Conservation (phyloP, 2,113 vertebrate species). For the Eupsittula cactorum region DNA sequence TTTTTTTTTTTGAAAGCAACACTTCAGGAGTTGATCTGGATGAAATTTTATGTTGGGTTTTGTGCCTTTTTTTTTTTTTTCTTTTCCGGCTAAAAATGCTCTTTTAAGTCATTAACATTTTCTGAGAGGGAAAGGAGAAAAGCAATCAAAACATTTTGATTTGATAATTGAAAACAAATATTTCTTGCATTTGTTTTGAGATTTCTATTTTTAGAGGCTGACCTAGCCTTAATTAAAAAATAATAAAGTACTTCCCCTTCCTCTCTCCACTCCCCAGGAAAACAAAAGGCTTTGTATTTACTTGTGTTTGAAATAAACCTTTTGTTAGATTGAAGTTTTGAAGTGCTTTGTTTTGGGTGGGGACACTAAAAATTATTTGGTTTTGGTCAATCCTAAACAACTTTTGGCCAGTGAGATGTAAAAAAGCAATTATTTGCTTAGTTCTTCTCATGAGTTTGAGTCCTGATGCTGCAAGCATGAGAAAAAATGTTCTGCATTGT, state of each 20-base stretch:
- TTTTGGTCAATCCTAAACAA: conserved; percentile 7
- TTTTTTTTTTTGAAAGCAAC: background rate
- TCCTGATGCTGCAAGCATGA: background rate
- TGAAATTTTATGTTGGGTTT: background rate
- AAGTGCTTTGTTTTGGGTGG: conserved; percentile 4
- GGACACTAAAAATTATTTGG: background rate
- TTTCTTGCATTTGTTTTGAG: background rate
- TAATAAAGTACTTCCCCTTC: conserved; percentile 41
- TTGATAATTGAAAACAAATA: background rate
- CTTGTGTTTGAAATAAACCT: conserved; percentile 43
- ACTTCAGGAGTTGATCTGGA: background rate
- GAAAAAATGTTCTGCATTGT: background rate
- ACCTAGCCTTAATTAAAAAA: conserved; percentile 35
- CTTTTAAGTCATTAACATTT: background rate
- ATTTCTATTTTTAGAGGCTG: conserved; percentile 34
- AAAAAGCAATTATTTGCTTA: conserved; percentile 6
- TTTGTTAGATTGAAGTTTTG: background rate
- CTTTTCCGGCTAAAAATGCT: background rate
- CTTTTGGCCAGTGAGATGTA: conserved; percentile 10
- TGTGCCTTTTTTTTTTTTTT: background rate
- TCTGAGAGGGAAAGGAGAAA: background rate
- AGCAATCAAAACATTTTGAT: background rate
- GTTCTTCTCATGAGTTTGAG: background rate
- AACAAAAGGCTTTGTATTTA: conserved; percentile 49
- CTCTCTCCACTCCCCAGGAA: conserved; percentile 2